Base-by-base conservation (phyloP, 2,797 vertebrate genomes). In the Poecile montanus region DNA sequence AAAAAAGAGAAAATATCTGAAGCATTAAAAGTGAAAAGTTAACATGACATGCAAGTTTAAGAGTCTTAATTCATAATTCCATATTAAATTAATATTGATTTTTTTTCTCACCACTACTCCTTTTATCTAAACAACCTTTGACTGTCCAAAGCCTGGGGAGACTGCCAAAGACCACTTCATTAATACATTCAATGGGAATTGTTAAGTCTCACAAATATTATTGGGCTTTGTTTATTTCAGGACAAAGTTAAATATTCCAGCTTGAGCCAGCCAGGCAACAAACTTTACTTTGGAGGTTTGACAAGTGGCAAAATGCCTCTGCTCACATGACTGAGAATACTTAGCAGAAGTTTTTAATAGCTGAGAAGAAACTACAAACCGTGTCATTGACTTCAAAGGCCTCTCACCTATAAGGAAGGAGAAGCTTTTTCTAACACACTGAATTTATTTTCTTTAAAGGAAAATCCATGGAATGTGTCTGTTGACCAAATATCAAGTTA, bases 1-100 rank as follows among this genome's bases (percentile, higher is more conserved):
- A 68, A 30, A 67, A 79, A 91, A 57, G 4, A 82, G 7, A 50
- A 78, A 79, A 82, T 16, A 68, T 47, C 30, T 71, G 44, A 91
- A 92, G n/a, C 40, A 65, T 85, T 87, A 68, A 48, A 91, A 80
- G 36, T 34, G 27, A 87, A 85, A 89, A 76, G 38, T 72, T 94
- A 89, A 83, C 17, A 70, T 3, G 30, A 70, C 44, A 81, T 34
- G 32, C 44, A 83, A 89, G 47, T 92, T 85, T 87, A 92, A 65
- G 66, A 70, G 23, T 32, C 40, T 72, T 83, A 88, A 80, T 91
- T 95, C 62, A 77, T 75, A 92, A 88, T 84, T 92, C 48, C 40
- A 70, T 68, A 84, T 75, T 88, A 83, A 80, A 88, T 84, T 92
- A 17, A 75, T 68, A 78, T 88, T 68, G 50, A 89, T 51, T 82